Percentiles rank a stretch among this genome's conserved stretches.
Conservation (phyloP, 2,888 invertebrate genomes). For the Netelia virgata region DNA sequence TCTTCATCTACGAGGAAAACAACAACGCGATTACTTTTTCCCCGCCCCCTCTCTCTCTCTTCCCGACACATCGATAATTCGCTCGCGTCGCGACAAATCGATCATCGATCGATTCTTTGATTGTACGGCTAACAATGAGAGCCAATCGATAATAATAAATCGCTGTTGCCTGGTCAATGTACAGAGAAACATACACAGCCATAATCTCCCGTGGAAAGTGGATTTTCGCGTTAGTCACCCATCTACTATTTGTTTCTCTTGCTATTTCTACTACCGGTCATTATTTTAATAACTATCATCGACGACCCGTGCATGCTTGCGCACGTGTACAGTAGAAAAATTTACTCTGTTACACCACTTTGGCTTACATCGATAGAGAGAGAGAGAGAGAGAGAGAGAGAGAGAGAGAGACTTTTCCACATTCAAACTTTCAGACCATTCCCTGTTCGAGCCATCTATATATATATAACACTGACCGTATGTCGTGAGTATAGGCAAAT, state of each 20-base stretch:
- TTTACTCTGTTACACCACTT: not conserved
- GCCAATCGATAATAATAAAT: slow-evolving; percentile 27
- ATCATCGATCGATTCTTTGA: slow-evolving; percentile 26
- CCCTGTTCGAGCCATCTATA: not conserved
- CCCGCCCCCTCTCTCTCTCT: too few relatives aligned
- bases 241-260: not conserved
- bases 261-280: not conserved
- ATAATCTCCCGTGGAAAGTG: slow-evolving; percentile 14
- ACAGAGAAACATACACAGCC: not conserved
- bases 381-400: not conserved
- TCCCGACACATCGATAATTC: not conserved
- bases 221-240: slow-evolving; percentile 24
- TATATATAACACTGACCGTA: not conserved
- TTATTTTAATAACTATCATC: not conserved
- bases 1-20: too few relatives aligned
- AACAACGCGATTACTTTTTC: too few relatives aligned
- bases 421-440: slow-evolving; percentile 11
- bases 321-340: not conserved
- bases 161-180: slow-evolving; percentile 24
- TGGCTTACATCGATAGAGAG: not conserved
- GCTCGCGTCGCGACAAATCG: slow-evolving; percentile 15
- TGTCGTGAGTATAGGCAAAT: slow-evolving; percentile 27
- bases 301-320: not conserved
- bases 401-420: not conserved
- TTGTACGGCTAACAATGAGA: not conserved